Conservation (phyloP, 2,113 vertebrate species). For the Monopterus albus region DNA sequence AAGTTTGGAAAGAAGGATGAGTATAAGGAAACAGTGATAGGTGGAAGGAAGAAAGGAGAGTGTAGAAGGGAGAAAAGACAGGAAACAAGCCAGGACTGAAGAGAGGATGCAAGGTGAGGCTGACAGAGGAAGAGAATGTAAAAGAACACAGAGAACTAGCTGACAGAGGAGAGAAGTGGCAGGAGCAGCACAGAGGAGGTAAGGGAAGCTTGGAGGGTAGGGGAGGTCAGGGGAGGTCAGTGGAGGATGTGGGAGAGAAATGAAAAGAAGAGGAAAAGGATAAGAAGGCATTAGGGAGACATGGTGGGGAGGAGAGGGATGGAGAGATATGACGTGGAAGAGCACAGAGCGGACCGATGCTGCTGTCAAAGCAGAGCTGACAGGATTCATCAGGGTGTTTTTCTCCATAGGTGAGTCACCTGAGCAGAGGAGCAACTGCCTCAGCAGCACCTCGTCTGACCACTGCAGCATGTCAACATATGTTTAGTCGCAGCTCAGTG, state of each 20-base stretch:
- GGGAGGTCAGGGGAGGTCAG: slow-evolving; percentile 33
- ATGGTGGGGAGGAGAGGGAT: not conserved
- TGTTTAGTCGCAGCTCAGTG: not conserved
- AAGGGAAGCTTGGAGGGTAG: slow-evolving; percentile 1
- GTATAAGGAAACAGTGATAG: slow-evolving; percentile 8
- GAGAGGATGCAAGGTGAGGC: not conserved
- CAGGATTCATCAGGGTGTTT: slow-evolving; percentile 38
- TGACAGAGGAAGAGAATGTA: not conserved
- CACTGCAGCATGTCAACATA: not conserved
- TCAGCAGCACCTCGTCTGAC: not conserved
- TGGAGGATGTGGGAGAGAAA: slow-evolving; percentile 12
- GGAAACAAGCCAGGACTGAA: not conserved
- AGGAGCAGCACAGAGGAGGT: too few relatives aligned
- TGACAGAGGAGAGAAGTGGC: slow-evolving; percentile 4
- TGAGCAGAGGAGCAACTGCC: slow-evolving; percentile 15
- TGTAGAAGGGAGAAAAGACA: not conserved
- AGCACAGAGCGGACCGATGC: slow-evolving; percentile 30
- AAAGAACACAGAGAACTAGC: not conserved
- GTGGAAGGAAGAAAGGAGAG: not conserved
- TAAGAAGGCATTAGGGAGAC: slow-evolving; percentile 6
- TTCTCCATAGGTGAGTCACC: slow-evolving; percentile 33
- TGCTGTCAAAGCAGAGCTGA: slow-evolving; percentile 53
- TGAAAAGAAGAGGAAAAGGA: slow-evolving; percentile 13
- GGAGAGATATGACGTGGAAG: not conserved
- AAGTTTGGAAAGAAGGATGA: not conserved